Conservation (phyloP, 2,888 invertebrate genomes). For the Disparrhopalites patrizii region DNA sequence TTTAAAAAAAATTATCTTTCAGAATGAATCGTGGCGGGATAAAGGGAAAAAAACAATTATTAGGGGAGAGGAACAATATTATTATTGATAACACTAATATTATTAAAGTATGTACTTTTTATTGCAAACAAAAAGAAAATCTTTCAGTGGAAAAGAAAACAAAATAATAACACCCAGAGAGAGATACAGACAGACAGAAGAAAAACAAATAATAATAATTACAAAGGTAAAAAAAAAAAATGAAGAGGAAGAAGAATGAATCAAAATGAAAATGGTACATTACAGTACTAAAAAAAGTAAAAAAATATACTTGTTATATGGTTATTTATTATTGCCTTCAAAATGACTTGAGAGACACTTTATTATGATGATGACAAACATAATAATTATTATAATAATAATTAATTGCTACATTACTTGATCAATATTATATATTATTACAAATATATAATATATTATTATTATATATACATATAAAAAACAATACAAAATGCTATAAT, state of each 20-base stretch:
- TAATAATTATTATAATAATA: neutral
- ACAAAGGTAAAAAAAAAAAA: no score
- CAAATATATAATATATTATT: neutral
- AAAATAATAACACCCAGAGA: no score
- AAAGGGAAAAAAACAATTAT: slow-evolving; percentile 12
- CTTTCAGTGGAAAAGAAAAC: no score
- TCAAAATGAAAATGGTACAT: no score
- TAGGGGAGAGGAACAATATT: neutral
- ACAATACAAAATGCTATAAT: neutral
- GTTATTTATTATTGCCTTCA: slow-evolving; percentile 8
- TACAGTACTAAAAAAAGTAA: neutral
- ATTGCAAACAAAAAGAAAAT: no score
- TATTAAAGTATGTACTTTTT: neutral
- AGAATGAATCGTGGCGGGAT: slow-evolving; percentile 19
- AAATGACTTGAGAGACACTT: slow-evolving; percentile 1
- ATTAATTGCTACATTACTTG: neutral
- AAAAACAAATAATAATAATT: no score
- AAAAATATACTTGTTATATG: neutral
- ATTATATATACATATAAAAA: slow-evolving; percentile 1
- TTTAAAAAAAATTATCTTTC: neutral
- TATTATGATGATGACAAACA: neutral
- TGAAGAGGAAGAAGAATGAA: no score
- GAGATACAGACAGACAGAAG: no score
- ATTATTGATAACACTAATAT: neutral
- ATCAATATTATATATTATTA: neutral